Base-by-base conservation (phyloP, 2,888 invertebrate species). In the Drosophila fungiperda region DNA sequence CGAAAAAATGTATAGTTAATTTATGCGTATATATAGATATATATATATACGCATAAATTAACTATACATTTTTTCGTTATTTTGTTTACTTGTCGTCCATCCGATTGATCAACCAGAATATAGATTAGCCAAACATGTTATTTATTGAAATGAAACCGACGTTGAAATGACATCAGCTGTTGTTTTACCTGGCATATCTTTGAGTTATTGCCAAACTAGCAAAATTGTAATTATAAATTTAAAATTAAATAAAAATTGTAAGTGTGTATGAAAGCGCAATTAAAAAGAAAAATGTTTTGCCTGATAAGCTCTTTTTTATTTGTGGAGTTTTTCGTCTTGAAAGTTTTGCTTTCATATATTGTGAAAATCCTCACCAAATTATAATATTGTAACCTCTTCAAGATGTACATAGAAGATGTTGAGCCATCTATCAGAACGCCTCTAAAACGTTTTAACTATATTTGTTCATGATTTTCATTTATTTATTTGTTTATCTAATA, bases 81-180 rank as follows among this genome's bases (percentile, higher is more conserved):
- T 45, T 42, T 29, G 38, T 35, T 35, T 17, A 17, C 35, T 63
- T 64, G 29, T 66, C 40, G 23, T 59, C 15, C 20, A 36, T 48
- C 26, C 36, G 29, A 20, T 17, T 49, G 73, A 67, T 50, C 54
- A 40, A 73, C 2, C 38, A 53, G 26, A 53, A 26, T 57, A 50
- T 48, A 54, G 49, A 48, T 61, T 77, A 75, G 78, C 71, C 78
- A 71, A 65, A 64, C 50, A 55, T 78, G 76, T 75, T 78, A 78
- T 78, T 75, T 75, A 65, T 78, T 78, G 61, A 58, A 61, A 61
- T 78, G 64, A 58, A 61, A 61, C 36, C 67, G 54, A 54, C 20
- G 48, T 12, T 55, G 38, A n/a, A 33, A 40, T 20, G 26, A 42
- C 38, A 52, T 48, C 50, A 23, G 62, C 40, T 29, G 54, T 64